phyloP scores from a whole-genome alignment of 1,140 invertebrate genomes.

The Choristoneura fumiferana region DNA sequence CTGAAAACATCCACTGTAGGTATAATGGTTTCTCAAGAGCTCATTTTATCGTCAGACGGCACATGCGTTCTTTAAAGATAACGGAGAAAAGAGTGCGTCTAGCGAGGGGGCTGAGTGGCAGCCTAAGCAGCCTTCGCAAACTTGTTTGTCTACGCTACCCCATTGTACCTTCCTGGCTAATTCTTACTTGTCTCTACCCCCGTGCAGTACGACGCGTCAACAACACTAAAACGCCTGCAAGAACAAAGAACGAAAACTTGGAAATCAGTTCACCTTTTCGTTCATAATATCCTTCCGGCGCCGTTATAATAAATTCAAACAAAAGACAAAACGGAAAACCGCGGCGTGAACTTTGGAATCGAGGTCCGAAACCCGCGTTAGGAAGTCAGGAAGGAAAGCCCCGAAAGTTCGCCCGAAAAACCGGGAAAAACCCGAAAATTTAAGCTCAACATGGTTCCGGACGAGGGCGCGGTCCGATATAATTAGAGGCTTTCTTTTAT shows the following conservation, averaged over 20 bases:
- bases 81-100: too few species aligned
- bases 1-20: too few species aligned
- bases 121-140: constrained; percentile 9
- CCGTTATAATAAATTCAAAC: constrained; percentile 58
- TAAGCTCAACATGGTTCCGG: constrained; percentile 57
- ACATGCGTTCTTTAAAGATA: too few species aligned
- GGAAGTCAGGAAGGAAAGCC: constrained; percentile 59
- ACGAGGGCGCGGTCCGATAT: constrained; percentile 52
- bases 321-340: constrained; percentile 52
- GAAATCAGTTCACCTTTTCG: constrained; percentile 31
- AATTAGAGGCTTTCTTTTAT: constrained; percentile 62
- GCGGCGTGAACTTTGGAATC: constrained; percentile 49
- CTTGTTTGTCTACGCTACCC: constrained; percentile 11
- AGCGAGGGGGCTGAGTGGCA: too few species aligned
- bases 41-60: too few species aligned
- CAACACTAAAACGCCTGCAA: constrained; percentile 4
- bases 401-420: constrained; percentile 60
- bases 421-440: constrained; percentile 60
- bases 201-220: background rate
- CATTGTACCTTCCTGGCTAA: constrained; percentile 1
- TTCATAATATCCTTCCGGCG: constrained; percentile 40
- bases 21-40: too few species aligned
- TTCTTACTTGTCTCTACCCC: background rate
- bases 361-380: constrained; percentile 50
- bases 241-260: constrained; percentile 11